A percentile compares a stretch with the other conserved stretches of the same genome.
These are phyloP conservation scores for Zapus hudsonius DNA, from an alignment of 2,113 vertebrate species.

Conservation along the genomic window DNA sequence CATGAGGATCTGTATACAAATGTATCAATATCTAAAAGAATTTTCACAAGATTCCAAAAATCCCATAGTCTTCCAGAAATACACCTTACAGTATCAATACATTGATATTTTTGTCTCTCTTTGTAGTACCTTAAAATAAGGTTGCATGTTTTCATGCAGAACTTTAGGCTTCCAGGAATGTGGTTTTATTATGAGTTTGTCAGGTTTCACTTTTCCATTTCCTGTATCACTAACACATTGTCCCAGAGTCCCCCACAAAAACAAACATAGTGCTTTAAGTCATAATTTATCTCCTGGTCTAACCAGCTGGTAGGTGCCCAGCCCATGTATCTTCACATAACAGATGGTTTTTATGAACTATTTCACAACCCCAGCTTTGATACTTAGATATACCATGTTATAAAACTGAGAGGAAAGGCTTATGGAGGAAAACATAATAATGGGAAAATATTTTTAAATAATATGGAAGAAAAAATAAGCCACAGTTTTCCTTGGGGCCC, in stretches of 20 bases:
- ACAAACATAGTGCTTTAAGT: accelerated
- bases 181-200: not conserved
- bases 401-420: not conserved
- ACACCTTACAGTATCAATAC: not conserved
- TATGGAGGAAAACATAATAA: not conserved
- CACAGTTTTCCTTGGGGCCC: no score
- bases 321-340: not conserved
- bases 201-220: not conserved
- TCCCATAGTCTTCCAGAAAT: not conserved
- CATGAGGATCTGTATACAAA: not conserved
- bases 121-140: not conserved
- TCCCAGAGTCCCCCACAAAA: not conserved
- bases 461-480: not conserved
- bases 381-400: not conserved
- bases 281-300: not conserved
- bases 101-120: not conserved
- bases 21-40: not conserved
- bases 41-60: not conserved
- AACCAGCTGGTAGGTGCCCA: no score
- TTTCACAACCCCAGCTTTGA: not conserved
- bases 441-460: not conserved
- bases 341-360: not conserved
- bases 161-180: not conserved
- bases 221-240: not conserved
- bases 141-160: not conserved